Evolutionary conservation across 2,113 vertebrate genomes (phyloP), one percentile per base, ranked within the genome.

Genomic region (Pitta sordida): DNA sequence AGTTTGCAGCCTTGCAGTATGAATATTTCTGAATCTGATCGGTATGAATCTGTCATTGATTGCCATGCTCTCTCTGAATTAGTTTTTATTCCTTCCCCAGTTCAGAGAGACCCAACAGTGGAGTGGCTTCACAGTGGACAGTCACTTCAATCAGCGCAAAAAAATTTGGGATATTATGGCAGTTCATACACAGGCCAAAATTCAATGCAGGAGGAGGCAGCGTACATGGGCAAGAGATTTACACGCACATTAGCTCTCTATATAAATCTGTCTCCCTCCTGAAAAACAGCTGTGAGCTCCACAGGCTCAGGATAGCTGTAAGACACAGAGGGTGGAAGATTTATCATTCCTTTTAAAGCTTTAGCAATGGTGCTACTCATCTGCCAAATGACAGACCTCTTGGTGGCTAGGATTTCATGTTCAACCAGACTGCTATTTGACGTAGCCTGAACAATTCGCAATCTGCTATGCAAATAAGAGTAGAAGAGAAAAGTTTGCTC

Each of bases 261-360:
- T 34, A 78, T 56, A 86, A 90, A 92, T 83, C 58, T 73, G 22
- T 69, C 56, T 86, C 21, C n/a, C 26, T 88, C 68, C 64, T 78
- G n/a, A 81, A 93, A 93, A 95, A 27, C 29, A 83, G 32, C 83
- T 86, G 71, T 81, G 73, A 83, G 27, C 36, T 92, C 30, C 56
- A 90, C 39, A 49, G 60, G 63, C 60, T 78, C 23, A 34, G 62
- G 44, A 56, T 56, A 71, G 68, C 56, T 59, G 7, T 64, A 78
- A 73, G 63, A 74, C 59, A 80, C 18, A 77, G 39, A 83, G 13
- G 15, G 43, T 37, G 6, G 46, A 93, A 86, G 86, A 94, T 74
- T 70, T 78, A 81, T 91, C 70, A 59, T 74, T 95, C 85, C 71
- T 90, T 82, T 88, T 78, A 81, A 65, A 86, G 86, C 26, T 91